Evolutionary conservation across 1,140 invertebrate species (phyloP), one percentile per base, ranked within the genome.

Genomic region (Micrasema minimum): DNA sequence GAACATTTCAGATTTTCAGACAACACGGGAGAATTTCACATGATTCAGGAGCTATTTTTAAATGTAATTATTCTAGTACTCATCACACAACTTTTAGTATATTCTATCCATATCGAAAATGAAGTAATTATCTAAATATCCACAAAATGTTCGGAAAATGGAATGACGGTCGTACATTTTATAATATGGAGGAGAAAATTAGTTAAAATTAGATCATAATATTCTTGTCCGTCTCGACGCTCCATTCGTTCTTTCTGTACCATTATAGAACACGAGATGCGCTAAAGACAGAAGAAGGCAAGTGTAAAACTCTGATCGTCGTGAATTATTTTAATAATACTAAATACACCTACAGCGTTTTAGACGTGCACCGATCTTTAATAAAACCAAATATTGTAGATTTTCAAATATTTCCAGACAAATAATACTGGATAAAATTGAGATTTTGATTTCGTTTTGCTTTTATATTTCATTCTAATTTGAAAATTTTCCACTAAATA

Each of bases 131-230:
- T 26, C 12, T 20, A 16, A 64, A 64, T 16, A 48, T 18, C n/a
- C n/a, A 23, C 61, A 12, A 23, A 46, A 48, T 38, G 45, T 16
- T 45, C 16, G 31, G 16, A 20, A 61, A 50, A 35, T 69, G 53
- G 55, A 69, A 69, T 69, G 53, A 26, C 38, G 16, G n/a, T 59
- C 26, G 43, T 37, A 11, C 16, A 31, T 50, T 55, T 57, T 38
- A 67, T 26, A 55, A 55, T 67, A n/a, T 59, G 55, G 55, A 69
- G 53, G 16, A 61, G 45, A 69, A 69, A 69, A 69, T 46, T 48
- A 11, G 66, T 61, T 69, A 69, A 69, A 61, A 43, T 69, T 69
- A 69, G 66, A 69, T 69, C 55, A 50, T 18, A n/a, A n/a, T n/a
- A 69, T 61, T 43, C 48, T 53, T 50, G 48, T 51, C 11, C 55